A percentile compares a stretch with the other conserved stretches of the same genome.
Evolutionary conservation across 2,113 vertebrate genomes (phyloP).

Genomic region (Neolamprologus caudopunctatus): DNA sequence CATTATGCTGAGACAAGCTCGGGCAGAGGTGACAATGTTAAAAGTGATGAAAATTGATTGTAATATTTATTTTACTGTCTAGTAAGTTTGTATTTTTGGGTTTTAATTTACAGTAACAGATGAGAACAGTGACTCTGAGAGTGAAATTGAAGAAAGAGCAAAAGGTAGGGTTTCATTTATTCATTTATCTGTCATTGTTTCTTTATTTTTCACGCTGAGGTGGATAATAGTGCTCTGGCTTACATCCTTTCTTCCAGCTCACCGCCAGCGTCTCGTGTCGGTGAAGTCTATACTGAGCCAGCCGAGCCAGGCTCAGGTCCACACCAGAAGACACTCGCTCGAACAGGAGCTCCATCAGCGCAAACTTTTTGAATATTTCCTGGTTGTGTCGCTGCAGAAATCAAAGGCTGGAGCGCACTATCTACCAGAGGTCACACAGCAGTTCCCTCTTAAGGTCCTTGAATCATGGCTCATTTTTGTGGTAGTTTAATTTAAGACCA

Average conservation of each 20-base stretch:
- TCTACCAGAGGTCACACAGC: slow-evolving; percentile 83
- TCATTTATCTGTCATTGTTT: not conserved
- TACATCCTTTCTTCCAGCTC: slow-evolving; percentile 54
- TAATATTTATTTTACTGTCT: not conserved
- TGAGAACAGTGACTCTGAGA: slow-evolving; percentile 89
- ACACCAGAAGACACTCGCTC: slow-evolving; percentile 16
- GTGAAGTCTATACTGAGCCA: slow-evolving; percentile 82
- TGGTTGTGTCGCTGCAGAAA: slow-evolving; percentile 85
- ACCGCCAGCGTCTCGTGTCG: slow-evolving; percentile 79
- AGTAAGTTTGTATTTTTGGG: not conserved
- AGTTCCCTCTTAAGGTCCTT: slow-evolving; percentile 80
- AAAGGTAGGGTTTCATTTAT: slow-evolving; percentile 61
- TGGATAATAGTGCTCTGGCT: not conserved
- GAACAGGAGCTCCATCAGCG: slow-evolving; percentile 77
- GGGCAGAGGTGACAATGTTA: slow-evolving; percentile 76
- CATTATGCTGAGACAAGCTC: slow-evolving; percentile 83
- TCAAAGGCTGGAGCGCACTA: slow-evolving; percentile 76
- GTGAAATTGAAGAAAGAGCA: slow-evolving; percentile 83
- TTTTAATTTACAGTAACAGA: slow-evolving; percentile 73
- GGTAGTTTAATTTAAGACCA: not conserved
- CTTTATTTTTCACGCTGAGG: not conserved
- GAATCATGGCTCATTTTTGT: not conserved
- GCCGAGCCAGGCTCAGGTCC: slow-evolving; percentile 46
- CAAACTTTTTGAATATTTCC: slow-evolving; percentile 85
- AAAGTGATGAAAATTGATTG: not conserved